Percentiles rank a stretch among this genome's conserved stretches.
Conservation (phyloP, 2,113 vertebrate species). For the Ictalurus furcatus region DNA sequence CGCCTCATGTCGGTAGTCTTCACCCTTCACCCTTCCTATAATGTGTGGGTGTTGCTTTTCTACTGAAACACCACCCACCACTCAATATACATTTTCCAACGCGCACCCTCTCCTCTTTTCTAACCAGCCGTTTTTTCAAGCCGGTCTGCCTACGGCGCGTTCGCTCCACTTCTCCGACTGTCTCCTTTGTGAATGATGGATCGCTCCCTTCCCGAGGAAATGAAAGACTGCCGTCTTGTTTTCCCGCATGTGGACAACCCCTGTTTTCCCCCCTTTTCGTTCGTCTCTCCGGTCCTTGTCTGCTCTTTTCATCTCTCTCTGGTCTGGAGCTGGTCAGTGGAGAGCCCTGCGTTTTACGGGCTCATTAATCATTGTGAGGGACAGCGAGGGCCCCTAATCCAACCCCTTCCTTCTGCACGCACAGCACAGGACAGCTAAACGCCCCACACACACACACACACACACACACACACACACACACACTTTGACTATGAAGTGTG, state of each 20-base stretch:
- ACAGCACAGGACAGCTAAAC: conserved; percentile 62
- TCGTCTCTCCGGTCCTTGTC: conserved; percentile 33
- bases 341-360: conserved; percentile 67
- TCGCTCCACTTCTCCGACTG: background rate
- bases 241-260: conserved; percentile 44
- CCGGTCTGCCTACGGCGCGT: background rate
- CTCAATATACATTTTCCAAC: background rate
- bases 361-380: conserved; percentile 86
- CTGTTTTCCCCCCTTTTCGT: conserved; percentile 47
- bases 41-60: background rate
- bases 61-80: background rate
- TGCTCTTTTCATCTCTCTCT: conserved; percentile 51
- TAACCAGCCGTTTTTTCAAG: background rate
- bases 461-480: conserved; percentile 24
- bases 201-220: conserved; percentile 53
- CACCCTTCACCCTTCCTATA: conserved; percentile 7
- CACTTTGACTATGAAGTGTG: background rate
- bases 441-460: conserved; percentile 17
- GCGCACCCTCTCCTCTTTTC: background rate
- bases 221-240: conserved; percentile 58
- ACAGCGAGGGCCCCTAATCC: conserved; percentile 81
- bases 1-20: background rate
- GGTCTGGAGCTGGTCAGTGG: conserved; percentile 58
- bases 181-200: conserved; percentile 47
- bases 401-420: conserved; percentile 74